Conservation (phyloP, 2,888 invertebrate species). For the Tiliacea citrago region DNA sequence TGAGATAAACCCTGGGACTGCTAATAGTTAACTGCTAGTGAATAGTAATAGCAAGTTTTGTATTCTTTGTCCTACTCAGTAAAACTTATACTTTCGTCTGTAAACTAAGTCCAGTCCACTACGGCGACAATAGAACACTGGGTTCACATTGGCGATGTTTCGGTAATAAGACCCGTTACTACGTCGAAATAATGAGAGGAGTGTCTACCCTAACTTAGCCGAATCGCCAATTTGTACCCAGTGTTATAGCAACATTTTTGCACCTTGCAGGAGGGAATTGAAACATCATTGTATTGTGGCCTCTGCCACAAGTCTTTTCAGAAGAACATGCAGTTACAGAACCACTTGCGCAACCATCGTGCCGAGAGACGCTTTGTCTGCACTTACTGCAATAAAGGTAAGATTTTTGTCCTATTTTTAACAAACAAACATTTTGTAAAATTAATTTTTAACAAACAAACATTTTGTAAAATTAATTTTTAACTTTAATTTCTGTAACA, state of each 20-base stretch:
- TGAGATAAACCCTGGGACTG: background rate
- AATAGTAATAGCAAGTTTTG: background rate
- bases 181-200: background rate
- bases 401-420: background rate
- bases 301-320: constrained; percentile 88
- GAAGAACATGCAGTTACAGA: constrained; percentile 87
- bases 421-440: background rate
- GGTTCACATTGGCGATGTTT: constrained; percentile 21
- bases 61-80: background rate
- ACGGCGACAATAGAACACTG: constrained; percentile 5
- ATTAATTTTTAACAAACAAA: no score
- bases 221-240: constrained; percentile 10
- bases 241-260: constrained; percentile 37
- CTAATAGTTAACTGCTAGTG: background rate
- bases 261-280: constrained; percentile 77
- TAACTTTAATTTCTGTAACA: background rate
- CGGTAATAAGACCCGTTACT: background rate
- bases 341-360: constrained; percentile 88
- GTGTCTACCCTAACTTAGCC: background rate
- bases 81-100: background rate
- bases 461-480: fast-evolving
- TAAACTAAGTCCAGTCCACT: constrained; percentile 8
- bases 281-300: constrained; percentile 81
- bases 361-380: constrained; percentile 88
- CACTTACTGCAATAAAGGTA: constrained; percentile 89